phyloP scores from a whole-genome alignment of 2,888 invertebrate species.

The Lutraria lutraria region DNA sequence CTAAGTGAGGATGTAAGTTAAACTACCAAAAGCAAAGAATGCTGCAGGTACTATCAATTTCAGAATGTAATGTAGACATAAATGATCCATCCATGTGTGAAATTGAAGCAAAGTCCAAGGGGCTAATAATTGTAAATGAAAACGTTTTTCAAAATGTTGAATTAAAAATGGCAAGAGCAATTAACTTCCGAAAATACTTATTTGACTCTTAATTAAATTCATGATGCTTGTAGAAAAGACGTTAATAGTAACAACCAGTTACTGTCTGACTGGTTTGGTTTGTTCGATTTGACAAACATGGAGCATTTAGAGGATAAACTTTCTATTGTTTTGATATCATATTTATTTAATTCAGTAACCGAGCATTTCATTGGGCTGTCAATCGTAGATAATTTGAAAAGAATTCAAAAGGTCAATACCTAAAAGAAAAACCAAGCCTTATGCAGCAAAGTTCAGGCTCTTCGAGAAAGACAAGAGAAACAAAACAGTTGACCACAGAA shows the following conservation, averaged over 20 bases:
- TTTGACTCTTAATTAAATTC: constrained; percentile 7
- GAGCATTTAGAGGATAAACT: constrained; percentile 28
- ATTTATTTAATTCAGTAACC: constrained; percentile 12
- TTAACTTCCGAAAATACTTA: neutral
- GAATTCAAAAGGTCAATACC: constrained; percentile 13
- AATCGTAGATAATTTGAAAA: constrained; percentile 22
- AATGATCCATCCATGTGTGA: constrained; percentile 24
- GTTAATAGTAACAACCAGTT: too few species aligned
- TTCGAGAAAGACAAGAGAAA: neutral
- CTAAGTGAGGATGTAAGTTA: too few species aligned
- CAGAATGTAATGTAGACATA: constrained; percentile 12
- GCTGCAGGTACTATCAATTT: constrained; percentile 6
- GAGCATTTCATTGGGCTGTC: constrained; percentile 32
- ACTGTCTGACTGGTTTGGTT: too few species aligned
- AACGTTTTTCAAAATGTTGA: neutral
- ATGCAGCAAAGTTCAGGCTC: neutral
- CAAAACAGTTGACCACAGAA: too few species aligned
- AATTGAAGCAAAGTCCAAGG: constrained; percentile 18
- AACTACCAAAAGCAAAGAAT: too few species aligned
- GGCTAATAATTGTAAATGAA: constrained; percentile 24
- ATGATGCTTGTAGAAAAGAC: neutral
- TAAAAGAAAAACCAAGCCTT: too few species aligned
- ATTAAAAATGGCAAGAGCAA: neutral
- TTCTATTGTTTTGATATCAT: neutral
- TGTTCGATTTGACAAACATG: too few species aligned